phyloP scores from a whole-genome alignment of 2,113 vertebrate genomes.

The Tenrec ecaudatus region DNA sequence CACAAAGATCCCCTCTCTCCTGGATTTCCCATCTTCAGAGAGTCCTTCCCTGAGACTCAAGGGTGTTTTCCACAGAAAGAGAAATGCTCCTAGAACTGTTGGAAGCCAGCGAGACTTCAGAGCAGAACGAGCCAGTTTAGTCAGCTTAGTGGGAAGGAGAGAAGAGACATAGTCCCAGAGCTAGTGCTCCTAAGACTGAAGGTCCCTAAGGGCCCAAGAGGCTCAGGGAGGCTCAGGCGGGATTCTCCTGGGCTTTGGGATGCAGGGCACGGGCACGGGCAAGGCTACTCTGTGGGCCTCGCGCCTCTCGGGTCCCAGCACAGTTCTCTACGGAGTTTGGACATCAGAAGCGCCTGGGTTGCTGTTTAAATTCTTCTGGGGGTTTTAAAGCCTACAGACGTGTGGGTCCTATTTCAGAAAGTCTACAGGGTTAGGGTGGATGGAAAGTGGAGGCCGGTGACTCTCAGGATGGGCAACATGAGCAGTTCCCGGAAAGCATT shows the following conservation, averaged over 20 bases:
- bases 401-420: background rate
- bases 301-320: background rate
- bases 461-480: background rate
- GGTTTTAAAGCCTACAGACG: background rate
- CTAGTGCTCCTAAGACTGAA: background rate
- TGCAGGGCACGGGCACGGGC: background rate
- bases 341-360: background rate
- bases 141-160: background rate
- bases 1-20: background rate
- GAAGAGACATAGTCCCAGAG: background rate
- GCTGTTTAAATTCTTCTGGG: background rate
- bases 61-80: background rate
- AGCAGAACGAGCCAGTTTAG: background rate
- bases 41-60: background rate
- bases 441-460: background rate
- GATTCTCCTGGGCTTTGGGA: background rate
- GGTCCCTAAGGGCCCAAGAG: background rate
- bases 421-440: no score
- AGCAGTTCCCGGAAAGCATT: background rate
- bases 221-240: background rate
- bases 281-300: background rate
- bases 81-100: background rate
- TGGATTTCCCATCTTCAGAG: background rate
- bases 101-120: background rate
- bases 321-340: background rate